Evolutionary conservation across 2,888 invertebrate genomes (phyloP).

Genomic region (Cheilosia vulpina): DNA sequence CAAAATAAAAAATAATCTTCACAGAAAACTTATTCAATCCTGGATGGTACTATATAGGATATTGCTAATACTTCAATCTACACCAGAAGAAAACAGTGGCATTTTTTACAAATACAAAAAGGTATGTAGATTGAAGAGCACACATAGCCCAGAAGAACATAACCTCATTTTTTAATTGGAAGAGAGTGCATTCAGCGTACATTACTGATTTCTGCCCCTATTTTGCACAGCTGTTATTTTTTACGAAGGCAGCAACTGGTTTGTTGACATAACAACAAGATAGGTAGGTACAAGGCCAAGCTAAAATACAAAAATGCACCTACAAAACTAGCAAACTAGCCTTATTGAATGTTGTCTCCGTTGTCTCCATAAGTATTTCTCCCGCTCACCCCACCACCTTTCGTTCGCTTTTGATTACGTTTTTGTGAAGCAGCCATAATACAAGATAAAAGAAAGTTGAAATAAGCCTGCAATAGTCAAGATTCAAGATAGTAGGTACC

Average conservation of each 20-base stretch:
- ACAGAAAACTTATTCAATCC: background rate
- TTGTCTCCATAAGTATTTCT: background rate
- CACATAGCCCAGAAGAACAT: background rate
- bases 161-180: background rate
- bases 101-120: background rate
- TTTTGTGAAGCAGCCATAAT: background rate
- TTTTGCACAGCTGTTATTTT: background rate
- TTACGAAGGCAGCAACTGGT: constrained; percentile 6
- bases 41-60: no score
- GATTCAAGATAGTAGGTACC: background rate
- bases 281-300: background rate
- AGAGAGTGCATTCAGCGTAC: constrained; percentile 1
- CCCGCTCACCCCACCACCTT: background rate
- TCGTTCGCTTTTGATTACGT: background rate
- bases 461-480: constrained; percentile 11
- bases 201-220: background rate
- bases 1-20: background rate
- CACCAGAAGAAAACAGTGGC: no score
- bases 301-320: background rate
- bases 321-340: background rate
- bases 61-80: no score
- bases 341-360: background rate
- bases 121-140: background rate
- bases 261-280: background rate
- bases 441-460: constrained; percentile 28